These are phyloP conservation scores for Cuniculus paca DNA, from an alignment of 2,797 vertebrate genomes.

Conservation along the genomic window DNA sequence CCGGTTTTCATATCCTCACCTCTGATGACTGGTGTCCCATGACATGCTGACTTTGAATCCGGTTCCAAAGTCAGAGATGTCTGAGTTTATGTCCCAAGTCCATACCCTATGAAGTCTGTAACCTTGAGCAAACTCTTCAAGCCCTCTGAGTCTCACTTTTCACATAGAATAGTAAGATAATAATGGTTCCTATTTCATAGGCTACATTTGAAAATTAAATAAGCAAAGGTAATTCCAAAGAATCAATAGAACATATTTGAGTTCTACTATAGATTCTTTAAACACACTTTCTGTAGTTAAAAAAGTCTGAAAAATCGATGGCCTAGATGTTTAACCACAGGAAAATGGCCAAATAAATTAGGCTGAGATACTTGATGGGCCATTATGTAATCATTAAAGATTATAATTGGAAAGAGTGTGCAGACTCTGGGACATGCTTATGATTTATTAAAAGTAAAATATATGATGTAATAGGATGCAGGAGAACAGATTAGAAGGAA, in stretches of 20 bases:
- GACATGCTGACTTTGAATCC: not conserved
- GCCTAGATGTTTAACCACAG: conserved; percentile 72
- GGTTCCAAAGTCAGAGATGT: not conserved
- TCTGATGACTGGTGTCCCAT: rapidly evolving
- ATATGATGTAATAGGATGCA: not conserved
- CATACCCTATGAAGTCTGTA: not conserved
- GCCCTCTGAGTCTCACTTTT: not conserved
- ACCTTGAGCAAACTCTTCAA: not conserved
- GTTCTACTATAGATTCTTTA: conserved; percentile 63
- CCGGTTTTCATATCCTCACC: rapidly evolving
- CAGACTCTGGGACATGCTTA: not conserved
- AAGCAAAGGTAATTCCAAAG: not conserved
- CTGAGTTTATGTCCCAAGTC: not conserved
- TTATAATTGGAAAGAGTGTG: conserved; percentile 16
- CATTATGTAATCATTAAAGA: conserved; percentile 72
- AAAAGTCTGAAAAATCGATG: conserved; percentile 71
- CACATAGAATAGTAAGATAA: not conserved
- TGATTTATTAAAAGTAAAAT: conserved; percentile 34
- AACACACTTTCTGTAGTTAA: conserved; percentile 50
- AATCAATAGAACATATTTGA: conserved; percentile 63
- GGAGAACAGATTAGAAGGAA: not conserved
- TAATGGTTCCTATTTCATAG: not conserved
- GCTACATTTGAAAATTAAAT: not conserved
- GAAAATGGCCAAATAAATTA: conserved; percentile 81
- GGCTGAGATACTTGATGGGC: conserved; percentile 58